A percentile compares a stretch with the other conserved stretches of the same genome.
phyloP scores from a whole-genome alignment of 2,113 vertebrate species.

The Melierax canorus region DNA sequence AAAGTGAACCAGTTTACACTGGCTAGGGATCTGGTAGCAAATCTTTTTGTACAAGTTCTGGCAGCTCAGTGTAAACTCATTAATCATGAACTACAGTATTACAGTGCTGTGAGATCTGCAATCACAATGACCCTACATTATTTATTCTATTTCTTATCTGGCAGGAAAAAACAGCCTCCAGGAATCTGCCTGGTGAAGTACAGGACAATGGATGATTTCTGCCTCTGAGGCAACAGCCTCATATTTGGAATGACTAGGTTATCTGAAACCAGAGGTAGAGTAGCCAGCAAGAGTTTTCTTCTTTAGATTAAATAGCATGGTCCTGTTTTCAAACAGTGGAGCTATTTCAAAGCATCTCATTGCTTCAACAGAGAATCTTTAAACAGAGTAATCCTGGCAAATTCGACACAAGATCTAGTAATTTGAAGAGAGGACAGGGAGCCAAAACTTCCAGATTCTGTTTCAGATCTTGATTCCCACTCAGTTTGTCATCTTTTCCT shows the following conservation, averaged over 20 bases:
- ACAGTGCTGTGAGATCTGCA: background rate
- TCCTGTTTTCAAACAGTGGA: background rate
- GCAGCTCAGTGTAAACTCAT: background rate
- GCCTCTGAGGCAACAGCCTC: background rate
- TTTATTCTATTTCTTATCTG: conserved; percentile 49
- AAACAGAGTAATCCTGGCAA: background rate
- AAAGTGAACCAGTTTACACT: background rate
- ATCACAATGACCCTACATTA: background rate
- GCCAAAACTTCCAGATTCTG: background rate
- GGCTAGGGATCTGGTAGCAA: background rate
- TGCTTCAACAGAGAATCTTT: background rate
- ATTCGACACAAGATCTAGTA: background rate
- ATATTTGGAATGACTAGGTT: background rate
- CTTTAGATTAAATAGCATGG: background rate
- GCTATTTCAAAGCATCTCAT: background rate
- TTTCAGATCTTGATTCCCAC: background rate
- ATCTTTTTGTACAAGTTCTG: background rate
- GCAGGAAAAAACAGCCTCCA: background rate
- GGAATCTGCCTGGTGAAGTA: conserved; percentile 3
- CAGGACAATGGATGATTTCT: conserved; percentile 2
- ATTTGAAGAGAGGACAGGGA: background rate
- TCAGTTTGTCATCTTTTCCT: background rate
- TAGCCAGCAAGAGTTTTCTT: background rate
- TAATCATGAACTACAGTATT: background rate
- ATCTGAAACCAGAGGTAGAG: background rate